A percentile compares a stretch with the other conserved stretches of the same genome.
These are phyloP conservation scores for Diacarnus erythraeanus DNA, from an alignment of 37 sponge, comb jelly and placozoan species.

Conservation along the genomic window DNA sequence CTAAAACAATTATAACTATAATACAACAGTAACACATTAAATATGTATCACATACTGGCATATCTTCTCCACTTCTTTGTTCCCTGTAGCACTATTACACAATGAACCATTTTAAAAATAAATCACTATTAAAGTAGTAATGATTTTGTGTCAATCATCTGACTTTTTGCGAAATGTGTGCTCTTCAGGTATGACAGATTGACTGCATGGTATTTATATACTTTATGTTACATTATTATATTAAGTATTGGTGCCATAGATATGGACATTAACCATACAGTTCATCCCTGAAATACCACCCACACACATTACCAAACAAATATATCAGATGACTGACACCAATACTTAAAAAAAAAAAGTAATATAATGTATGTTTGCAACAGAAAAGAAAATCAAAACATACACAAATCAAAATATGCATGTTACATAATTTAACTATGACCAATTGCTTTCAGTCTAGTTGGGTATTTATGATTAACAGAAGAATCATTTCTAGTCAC, in stretches of 20 bases:
- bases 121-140: not conserved
- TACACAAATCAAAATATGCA: not conserved
- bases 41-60: constrained; percentile 66
- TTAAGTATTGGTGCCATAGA: constrained; percentile 49
- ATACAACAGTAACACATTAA: not conserved
- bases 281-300: not conserved
- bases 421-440: not conserved
- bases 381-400: not conserved
- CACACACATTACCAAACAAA: not conserved
- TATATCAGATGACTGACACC: constrained; percentile 55
- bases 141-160: constrained; percentile 5
- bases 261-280: not conserved
- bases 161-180: not conserved
- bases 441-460: constrained; percentile 39
- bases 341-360: constrained; percentile 39
- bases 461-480: constrained; percentile 32
- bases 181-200: constrained; percentile 6
- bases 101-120: not conserved
- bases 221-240: constrained; percentile 6
- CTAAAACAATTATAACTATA: constrained; percentile 20
- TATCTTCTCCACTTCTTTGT: constrained; percentile 71
- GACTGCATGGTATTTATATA: not conserved
- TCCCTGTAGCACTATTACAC: constrained; percentile 47
- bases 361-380: not conserved
- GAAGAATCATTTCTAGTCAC: not conserved